Evolutionary conservation across 2,797 vertebrate species (phyloP), one percentile per base, ranked within the genome.

Genomic region (Halcyon chelicuti): DNA sequence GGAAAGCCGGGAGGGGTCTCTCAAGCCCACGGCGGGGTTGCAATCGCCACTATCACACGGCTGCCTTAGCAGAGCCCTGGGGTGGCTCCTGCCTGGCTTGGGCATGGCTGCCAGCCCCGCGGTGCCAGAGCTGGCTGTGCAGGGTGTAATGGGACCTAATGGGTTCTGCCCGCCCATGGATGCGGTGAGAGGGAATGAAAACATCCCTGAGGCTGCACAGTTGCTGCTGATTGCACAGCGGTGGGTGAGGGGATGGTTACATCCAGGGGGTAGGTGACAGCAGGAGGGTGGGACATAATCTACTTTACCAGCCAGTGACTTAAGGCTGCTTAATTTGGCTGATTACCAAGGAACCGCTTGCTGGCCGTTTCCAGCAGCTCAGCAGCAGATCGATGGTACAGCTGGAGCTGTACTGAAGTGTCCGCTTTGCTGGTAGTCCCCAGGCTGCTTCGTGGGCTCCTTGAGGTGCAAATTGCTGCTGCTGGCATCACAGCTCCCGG

Each of bases 291-390:
- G 77, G 74, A 52, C 46, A 9, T 77, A 46, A 95, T 86, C 93
- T 23, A 5, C 70, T 91, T 67, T 10, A 39, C 49, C 86, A 93
- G 75, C 33, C 14, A 5, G 52, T 78, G 85, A 37, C 51, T 96
- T 70, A 21, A 51, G 63, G 88, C 73, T 90, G 93, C 82, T 84
- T 83, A 28, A 86, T 94, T 91, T 74, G 85, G 65, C 88, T 87
- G 77, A 85, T 90, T 77, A 58, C 14, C 73, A 57, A 82, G 77
- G 86, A 92, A 29, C 35, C 3, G 5, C 62, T 88, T 29, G 66
- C 68, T 0, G 4, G 33, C 67, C 2, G 1, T 46, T 87, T 10
- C 44, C 79, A 44, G 75, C 2, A 3, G 83, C 71, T 73, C 82
- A 20, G 93, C 57, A n/a, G 70, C 89, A 42, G 62, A 58, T 96